Evolutionary conservation across 2,113 vertebrate species (phyloP).

Genomic region (Perognathus longimembris): DNA sequence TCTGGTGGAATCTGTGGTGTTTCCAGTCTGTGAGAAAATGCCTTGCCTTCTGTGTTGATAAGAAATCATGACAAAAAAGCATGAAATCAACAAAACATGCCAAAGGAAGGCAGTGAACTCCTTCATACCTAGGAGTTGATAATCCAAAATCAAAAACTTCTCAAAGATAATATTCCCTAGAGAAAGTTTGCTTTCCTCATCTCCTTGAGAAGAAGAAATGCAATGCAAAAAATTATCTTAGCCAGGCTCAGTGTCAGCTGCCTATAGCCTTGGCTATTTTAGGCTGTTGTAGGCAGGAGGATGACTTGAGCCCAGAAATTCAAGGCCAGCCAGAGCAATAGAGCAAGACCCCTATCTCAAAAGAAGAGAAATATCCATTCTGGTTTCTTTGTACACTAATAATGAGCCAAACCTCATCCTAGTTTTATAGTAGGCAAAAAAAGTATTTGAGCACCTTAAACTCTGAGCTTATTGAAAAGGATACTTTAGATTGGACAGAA

Average conservation of each 20-base stretch:
- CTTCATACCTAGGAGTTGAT: not conserved
- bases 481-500: constrained; percentile 14
- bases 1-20: not conserved
- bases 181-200: not conserved
- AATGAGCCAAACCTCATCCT: constrained; percentile 29
- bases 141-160: not conserved
- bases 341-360: not conserved
- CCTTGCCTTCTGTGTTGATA: not conserved
- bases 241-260: not conserved
- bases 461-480: not conserved
- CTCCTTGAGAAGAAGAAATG: constrained; percentile 25
- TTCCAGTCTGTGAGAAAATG: not conserved
- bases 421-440: constrained; percentile 23
- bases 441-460: not conserved
- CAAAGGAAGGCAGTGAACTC: not conserved
- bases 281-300: not conserved
- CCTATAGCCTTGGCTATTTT: not conserved
- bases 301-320: not conserved
- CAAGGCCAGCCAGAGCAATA: not conserved
- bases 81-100: not conserved
- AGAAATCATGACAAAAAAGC: constrained; percentile 13
- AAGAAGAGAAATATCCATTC: not conserved
- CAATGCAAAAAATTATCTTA: not conserved
- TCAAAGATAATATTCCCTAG: not conserved
- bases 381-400: constrained; percentile 45